Percentiles rank a stretch among this genome's conserved stretches.
These are phyloP conservation scores for Sarcophaga bullata DNA, from an alignment of 1,140 invertebrate species.

Conservation along the genomic window DNA sequence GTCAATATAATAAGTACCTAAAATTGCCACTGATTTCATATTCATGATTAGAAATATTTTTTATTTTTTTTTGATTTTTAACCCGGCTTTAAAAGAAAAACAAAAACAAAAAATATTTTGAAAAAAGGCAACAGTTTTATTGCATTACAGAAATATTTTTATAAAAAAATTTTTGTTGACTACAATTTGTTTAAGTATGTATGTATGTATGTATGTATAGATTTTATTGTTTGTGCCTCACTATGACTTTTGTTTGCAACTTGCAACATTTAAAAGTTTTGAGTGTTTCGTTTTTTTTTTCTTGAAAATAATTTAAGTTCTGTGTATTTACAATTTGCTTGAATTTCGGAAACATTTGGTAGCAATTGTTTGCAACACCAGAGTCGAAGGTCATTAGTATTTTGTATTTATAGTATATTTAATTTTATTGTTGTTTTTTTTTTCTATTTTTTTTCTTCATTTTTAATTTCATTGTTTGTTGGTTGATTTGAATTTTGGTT, in stretches of 20 bases:
- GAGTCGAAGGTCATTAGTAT: conserved; percentile 32
- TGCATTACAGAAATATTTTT: conserved; percentile 7
- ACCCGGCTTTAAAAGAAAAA: neutral
- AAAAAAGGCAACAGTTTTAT: neutral
- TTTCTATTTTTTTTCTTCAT: too few relatives aligned
- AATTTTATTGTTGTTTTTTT: too few relatives aligned
- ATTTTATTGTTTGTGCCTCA: neutral
- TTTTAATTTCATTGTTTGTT: conserved; percentile 17
- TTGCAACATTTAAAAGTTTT: neutral
- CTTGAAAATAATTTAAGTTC: neutral
- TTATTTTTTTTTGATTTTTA: neutral
- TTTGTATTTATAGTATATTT: neutral
- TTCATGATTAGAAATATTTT: neutral
- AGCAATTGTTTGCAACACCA: conserved; percentile 41
- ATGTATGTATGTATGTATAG: too few relatives aligned
- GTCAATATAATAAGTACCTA: neutral
- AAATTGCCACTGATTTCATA: conserved; percentile 16
- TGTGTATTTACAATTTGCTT: conserved; percentile 6
- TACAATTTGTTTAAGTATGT: conserved; percentile 2
- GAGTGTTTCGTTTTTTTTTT: neutral
- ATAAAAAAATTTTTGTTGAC: neutral
- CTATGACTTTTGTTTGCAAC: conserved; percentile 5
- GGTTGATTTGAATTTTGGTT: conserved; percentile 16
- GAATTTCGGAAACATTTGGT: conserved; percentile 35
- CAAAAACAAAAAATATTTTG: neutral